Evolutionary conservation across 2,888 invertebrate species (phyloP), one percentile per base, ranked within the genome.

Genomic region (Pegoplata infirma): DNA sequence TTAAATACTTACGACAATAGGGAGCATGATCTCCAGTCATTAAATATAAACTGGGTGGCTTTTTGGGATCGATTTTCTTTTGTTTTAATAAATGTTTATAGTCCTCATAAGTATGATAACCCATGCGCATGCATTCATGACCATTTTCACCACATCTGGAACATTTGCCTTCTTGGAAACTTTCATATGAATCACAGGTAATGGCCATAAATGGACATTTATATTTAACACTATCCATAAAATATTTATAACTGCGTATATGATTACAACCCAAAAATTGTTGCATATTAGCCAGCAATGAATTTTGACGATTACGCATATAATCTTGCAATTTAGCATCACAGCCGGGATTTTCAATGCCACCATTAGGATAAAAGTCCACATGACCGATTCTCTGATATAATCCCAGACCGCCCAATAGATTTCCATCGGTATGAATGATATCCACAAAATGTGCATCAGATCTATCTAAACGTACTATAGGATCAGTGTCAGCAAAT

Each of bases 301-400:
- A 92, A 40, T 91, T 91, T 82, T 93, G 92, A 64, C 91, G 90
- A 79, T 82, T 86, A 72, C 92, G 91, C 81, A 94, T 92, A 55
- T 93, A 93, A 78, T 93, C 92, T 59, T 92, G 90, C 12, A 94
- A 91, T 32, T 91, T 92, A 63, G 90, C 88, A 75, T 89, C 89
- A 82, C 93, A 93, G 32, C 95, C 95, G 0, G 95, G 95, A 86
- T 95, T 97, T 74, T 93, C 92, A 5, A 93, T 92, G 0, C 97
- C 97, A 0, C 96, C 97, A 86, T 98, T 98, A 0, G 97, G 97
- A 87, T 94, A 98, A 89, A 97, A 97, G 88, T 98, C 98, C 3
- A 97, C 94, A 88, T 97, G 97, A 0, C 96, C 97, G 53, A 95
- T 93, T 0, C 94, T 92, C 84, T 96, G 95, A 6, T 93, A 92